These are phyloP conservation scores for Nipponia nippon DNA, from an alignment of 2,113 vertebrate species.

Conservation along the genomic window DNA sequence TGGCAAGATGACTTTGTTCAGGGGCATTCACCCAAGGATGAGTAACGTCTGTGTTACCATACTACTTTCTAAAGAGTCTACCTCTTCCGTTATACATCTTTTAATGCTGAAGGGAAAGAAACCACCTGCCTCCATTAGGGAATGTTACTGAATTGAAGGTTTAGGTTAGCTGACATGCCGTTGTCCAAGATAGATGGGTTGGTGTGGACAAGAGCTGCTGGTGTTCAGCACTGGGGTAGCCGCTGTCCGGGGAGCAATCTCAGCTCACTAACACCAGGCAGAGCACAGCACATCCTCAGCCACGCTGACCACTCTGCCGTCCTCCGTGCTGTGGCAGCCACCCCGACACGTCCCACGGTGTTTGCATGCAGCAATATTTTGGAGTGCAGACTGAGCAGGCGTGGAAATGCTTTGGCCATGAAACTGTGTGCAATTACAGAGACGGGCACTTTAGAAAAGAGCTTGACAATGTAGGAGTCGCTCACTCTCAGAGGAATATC, in stretches of 20 bases:
- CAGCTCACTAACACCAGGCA: not conserved
- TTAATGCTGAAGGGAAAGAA: not conserved
- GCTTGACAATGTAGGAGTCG: not conserved
- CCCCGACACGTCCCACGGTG: rapidly evolving
- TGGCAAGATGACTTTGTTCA: not conserved
- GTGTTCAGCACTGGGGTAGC: not conserved
- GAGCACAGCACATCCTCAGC: not conserved
- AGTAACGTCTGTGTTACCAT: not conserved
- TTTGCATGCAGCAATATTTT: not conserved
- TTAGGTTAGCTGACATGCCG: not conserved
- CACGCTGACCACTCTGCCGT: not conserved
- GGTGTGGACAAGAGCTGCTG: not conserved
- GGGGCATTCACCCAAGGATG: not conserved
- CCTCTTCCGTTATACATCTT: not conserved
- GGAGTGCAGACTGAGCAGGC: not conserved
- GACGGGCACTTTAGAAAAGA: not conserved
- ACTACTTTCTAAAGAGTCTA: not conserved
- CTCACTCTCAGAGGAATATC: not conserved
- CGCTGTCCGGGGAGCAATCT: not conserved
- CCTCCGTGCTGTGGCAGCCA: rapidly evolving
- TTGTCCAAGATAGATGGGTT: not conserved
- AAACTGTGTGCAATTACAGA: not conserved
- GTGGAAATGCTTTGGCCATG: not conserved
- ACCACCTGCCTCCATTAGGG: not conserved
- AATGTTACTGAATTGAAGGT: not conserved